These are phyloP conservation scores for Sebastes flavidus DNA, from an alignment of 2,797 vertebrate species.

Conservation along the genomic window DNA sequence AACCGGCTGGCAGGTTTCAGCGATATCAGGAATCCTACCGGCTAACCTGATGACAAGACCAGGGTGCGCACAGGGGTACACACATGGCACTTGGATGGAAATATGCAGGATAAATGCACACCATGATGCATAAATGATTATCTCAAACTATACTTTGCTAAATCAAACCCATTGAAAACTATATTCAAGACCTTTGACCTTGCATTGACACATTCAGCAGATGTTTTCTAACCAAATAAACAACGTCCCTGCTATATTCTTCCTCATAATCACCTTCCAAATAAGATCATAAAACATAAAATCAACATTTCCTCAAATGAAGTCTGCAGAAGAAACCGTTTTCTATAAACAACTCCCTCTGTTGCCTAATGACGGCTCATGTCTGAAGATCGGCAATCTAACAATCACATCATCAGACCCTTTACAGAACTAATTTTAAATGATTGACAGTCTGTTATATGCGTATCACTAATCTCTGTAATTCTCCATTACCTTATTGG, in stretches of 20 bases:
- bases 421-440: slow-evolving; percentile 83
- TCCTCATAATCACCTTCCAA: slow-evolving; percentile 37
- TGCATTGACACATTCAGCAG: not conserved
- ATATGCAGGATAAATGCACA: slow-evolving; percentile 10
- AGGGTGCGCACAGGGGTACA: slow-evolving; percentile 20
- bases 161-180: not conserved
- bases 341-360: slow-evolving; percentile 37
- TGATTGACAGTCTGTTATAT: slow-evolving; percentile 84
- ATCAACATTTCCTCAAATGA: not conserved
- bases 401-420: slow-evolving; percentile 69
- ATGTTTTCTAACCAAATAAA: slow-evolving; percentile 18
- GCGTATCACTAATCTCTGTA: slow-evolving; percentile 77
- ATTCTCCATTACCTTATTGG: slow-evolving; percentile 68
- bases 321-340: slow-evolving; percentile 36
- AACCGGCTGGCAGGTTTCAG: slow-evolving; percentile 71
- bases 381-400: slow-evolving; percentile 69
- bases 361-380: slow-evolving; percentile 64
- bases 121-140: slow-evolving; percentile 16
- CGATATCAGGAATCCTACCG: slow-evolving; percentile 63
- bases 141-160: not conserved
- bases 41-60: slow-evolving; percentile 66
- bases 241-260: slow-evolving; percentile 1
- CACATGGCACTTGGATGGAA: not conserved
- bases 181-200: not conserved
- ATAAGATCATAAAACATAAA: slow-evolving; percentile 21